These are phyloP conservation scores for Drosophila nigricruria DNA, from an alignment of 2,888 invertebrate species.

Conservation along the genomic window DNA sequence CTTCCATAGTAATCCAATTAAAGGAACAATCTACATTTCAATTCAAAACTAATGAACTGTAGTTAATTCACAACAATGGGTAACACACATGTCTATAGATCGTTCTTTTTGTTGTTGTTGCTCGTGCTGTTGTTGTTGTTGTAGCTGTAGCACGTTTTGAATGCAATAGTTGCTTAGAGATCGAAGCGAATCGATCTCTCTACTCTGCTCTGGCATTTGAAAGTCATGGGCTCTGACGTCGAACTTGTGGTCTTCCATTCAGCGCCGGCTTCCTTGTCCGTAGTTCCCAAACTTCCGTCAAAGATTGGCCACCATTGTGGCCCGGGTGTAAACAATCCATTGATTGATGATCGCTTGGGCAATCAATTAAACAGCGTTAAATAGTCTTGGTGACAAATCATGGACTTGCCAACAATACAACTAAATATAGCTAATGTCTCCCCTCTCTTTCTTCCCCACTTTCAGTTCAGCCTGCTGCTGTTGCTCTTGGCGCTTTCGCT, in stretches of 20 bases:
- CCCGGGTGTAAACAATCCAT: slow-evolving; percentile 65
- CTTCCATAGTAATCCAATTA: slow-evolving; percentile 75
- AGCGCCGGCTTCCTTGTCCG: slow-evolving; percentile 53
- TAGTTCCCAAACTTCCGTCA: slow-evolving; percentile 71
- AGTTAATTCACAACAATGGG: slow-evolving; percentile 75
- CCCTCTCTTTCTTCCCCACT: not conserved
- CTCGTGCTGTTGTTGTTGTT: slow-evolving; percentile 12
- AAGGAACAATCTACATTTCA: slow-evolving; percentile 82
- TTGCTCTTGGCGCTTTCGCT: slow-evolving; percentile 61
- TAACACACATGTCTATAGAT: slow-evolving; percentile 64
- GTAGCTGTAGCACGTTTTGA: slow-evolving; percentile 46
- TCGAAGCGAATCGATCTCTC: slow-evolving; percentile 51
- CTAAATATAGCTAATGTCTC: slow-evolving; percentile 11
- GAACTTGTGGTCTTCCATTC: slow-evolving; percentile 20
- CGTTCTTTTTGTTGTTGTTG: slow-evolving; percentile 43
- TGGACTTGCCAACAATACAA: slow-evolving; percentile 22
- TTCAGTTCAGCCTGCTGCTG: slow-evolving; percentile 65
- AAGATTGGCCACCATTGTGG: slow-evolving; percentile 41
- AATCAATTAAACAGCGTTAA: slow-evolving; percentile 71
- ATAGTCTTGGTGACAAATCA: slow-evolving; percentile 57
- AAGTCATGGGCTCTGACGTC: slow-evolving; percentile 66
- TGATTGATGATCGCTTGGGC: slow-evolving; percentile 72
- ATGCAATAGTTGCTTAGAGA: slow-evolving; percentile 49
- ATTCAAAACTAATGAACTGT: slow-evolving; percentile 81
- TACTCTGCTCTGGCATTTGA: slow-evolving; percentile 59